Evolutionary conservation across 2,113 vertebrate genomes (phyloP), one percentile per base, ranked within the genome.

Genomic region (Arenaria interpres): DNA sequence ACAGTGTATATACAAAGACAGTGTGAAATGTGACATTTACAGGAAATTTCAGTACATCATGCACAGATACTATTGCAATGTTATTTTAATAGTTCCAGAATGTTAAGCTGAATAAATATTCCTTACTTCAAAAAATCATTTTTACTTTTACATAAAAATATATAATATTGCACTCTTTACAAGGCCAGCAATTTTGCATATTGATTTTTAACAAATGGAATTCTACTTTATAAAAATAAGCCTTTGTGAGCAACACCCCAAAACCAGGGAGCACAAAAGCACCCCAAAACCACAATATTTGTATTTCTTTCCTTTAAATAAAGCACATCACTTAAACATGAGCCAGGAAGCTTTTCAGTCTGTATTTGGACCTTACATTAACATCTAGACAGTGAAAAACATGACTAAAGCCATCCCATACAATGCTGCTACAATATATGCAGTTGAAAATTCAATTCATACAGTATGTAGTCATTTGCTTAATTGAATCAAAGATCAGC

Each of bases 141-240:
- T 97, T 96, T 88, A 92, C 85, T 96, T 97, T 96, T 96, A 98
- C 98, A 96, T 97, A 98, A 98, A 98, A 98, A 98, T 98, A 98
- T 94, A 97, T 96, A 98, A 97, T 97, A 98, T 98, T 98, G 98
- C 97, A 98, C 98, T 97, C 95, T 98, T 97, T 96, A 97, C 95
- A 97, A 98, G 96, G 97, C 93, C 95, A 97, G 94, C 96, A 96
- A 69, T 94, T 97, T 97, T 98, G 97, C 96, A 97, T 98, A 98
- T 98, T 89, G 66, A 91, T 79, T 96, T 97, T 60, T 97, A 94
- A 97, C 97, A 97, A 97, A 85, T 97, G 91, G 88, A 97, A 93
- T 93, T 95, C 76, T 88, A 90, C 82, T 82, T 96, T 96, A 96
- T 94, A 97, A 98, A 97, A 97, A 97, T 96, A 97, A 96, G 96